phyloP scores from a whole-genome alignment of 2,113 vertebrate genomes.

The Bubo scandiacus region DNA sequence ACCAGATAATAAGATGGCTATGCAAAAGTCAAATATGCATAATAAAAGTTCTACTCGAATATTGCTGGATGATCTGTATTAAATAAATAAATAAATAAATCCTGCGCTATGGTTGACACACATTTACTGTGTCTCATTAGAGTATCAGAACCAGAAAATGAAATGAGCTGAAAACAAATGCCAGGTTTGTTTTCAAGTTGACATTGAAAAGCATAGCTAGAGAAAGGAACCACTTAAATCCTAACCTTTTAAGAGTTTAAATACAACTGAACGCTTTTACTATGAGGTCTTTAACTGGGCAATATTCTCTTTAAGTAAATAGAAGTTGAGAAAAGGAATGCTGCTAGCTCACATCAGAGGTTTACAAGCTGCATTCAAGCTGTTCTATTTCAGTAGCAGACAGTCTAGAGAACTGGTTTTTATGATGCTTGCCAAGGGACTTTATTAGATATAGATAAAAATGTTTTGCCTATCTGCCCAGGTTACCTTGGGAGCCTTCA shows the following conservation, averaged over 20 bases:
- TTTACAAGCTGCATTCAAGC: background rate
- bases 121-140: background rate
- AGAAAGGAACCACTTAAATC: background rate
- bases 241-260: background rate
- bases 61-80: background rate
- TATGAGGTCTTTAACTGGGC: background rate
- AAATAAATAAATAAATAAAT: background rate
- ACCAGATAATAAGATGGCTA: background rate
- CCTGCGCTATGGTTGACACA: background rate
- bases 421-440: background rate
- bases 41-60: background rate
- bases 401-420: background rate
- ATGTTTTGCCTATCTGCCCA: background rate
- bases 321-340: background rate
- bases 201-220: background rate
- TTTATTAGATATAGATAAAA: background rate
- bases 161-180: background rate
- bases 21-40: background rate
- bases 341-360: background rate
- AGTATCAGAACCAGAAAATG: background rate
- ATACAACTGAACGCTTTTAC: background rate
- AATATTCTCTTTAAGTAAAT: background rate
- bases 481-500: background rate
- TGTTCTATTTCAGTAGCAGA: background rate
- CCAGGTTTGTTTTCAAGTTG: background rate